Evolutionary conservation across 2,113 vertebrate genomes (phyloP).

Genomic region (Xiphophorus couchianus): DNA sequence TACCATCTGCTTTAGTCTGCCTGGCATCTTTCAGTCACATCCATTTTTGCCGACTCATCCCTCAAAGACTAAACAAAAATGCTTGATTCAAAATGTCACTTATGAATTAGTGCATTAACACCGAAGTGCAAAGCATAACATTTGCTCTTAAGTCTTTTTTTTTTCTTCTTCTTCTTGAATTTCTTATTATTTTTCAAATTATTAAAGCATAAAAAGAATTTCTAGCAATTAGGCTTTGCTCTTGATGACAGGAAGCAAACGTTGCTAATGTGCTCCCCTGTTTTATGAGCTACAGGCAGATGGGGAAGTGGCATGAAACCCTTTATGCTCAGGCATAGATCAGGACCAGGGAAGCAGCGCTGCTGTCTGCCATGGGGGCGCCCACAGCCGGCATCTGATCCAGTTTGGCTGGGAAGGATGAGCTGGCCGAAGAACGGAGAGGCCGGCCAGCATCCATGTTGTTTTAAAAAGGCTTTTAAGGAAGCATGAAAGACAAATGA

Average conservation of each 20-base stretch:
- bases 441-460: conserved; percentile 46
- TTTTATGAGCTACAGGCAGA: conserved; percentile 33
- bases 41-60: background rate
- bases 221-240: background rate
- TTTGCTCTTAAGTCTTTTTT: background rate
- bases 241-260: background rate
- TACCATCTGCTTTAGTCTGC: conserved; percentile 39
- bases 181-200: background rate
- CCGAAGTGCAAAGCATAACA: background rate
- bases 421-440: conserved; percentile 53
- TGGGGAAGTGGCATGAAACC: conserved; percentile 22
- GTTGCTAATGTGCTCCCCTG: background rate
- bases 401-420: conserved; percentile 40
- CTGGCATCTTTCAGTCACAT: background rate
- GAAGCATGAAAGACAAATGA: background rate
- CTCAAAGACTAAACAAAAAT: too few species aligned
- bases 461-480: conserved; percentile 26
- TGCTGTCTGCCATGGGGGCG: conserved; percentile 20
- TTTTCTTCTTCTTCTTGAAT: background rate
- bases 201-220: background rate
- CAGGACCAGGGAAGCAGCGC: conserved; percentile 20
- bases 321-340: conserved; percentile 8
- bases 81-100: background rate
- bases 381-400: conserved; percentile 57
- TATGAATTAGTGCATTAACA: background rate